Evolutionary conservation across 2,113 vertebrate genomes (phyloP).

Genomic region (Platysternon megacephalum): DNA sequence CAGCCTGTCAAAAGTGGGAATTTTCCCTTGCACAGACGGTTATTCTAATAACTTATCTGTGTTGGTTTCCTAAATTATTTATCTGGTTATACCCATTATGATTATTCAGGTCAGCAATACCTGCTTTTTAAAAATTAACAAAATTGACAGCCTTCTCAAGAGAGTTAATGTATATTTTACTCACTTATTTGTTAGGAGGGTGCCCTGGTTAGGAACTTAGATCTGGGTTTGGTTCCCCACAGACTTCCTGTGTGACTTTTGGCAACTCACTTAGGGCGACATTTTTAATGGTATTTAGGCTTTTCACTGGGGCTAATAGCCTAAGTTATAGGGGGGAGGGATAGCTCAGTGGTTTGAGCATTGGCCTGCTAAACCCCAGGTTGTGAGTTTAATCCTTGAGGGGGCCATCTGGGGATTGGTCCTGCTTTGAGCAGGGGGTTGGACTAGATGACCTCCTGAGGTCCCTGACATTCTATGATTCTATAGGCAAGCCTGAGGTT

Average conservation of each 20-base stretch:
- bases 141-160: neutral
- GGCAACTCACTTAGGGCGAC: rapidly evolving
- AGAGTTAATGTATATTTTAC: neutral
- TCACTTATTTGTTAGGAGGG: neutral
- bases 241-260: neutral
- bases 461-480: too few species aligned
- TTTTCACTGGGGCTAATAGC: neutral
- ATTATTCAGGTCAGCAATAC: neutral
- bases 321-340: neutral
- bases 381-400: too few species aligned
- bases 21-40: too few species aligned
- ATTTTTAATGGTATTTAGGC: neutral
- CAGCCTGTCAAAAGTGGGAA: too few species aligned
- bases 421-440: too few species aligned
- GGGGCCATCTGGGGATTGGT: too few species aligned
- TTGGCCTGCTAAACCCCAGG: too few species aligned
- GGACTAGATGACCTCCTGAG: too few species aligned
- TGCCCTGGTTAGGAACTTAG: neutral
- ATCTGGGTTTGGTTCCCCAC: neutral
- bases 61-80: too few species aligned
- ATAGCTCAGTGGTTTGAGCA: too few species aligned
- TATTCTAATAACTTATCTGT: too few species aligned
- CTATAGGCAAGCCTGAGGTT: neutral
- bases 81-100: neutral
- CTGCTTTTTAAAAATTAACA: neutral